Conservation (phyloP, 2,113 vertebrate species). For the Bubo scandiacus region DNA sequence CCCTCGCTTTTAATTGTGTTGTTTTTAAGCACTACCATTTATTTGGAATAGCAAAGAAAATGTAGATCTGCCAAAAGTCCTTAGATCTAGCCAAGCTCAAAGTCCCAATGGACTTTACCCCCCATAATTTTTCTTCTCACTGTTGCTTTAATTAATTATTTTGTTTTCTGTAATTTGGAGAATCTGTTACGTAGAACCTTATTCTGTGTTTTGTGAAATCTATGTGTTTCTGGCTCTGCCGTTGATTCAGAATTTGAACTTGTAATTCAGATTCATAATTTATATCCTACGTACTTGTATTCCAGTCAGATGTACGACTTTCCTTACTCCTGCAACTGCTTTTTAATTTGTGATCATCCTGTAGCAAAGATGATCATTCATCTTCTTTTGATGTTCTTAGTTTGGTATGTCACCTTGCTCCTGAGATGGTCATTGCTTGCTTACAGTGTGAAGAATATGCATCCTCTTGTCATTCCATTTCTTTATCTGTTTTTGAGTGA, state of each 20-base stretch:
- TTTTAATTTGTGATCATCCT: not conserved
- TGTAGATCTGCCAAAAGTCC: not conserved
- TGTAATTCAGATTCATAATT: not conserved
- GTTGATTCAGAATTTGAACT: not conserved
- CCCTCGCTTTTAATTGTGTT: not conserved
- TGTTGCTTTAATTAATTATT: not conserved
- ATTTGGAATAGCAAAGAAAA: not conserved
- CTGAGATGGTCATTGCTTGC: not conserved
- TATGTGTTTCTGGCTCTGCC: not conserved
- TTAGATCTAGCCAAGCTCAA: not conserved
- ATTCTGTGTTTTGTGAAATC: not conserved
- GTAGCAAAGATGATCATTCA: not conserved
- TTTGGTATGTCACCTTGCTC: not conserved
- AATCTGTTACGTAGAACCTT: not conserved
- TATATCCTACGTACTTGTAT: not conserved
- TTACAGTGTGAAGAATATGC: not conserved
- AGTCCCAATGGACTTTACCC: rapidly evolving
- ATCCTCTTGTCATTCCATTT: not conserved
- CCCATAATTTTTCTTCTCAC: not conserved
- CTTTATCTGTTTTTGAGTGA: not conserved
- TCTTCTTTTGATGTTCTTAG: not conserved
- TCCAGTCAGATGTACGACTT: not conserved
- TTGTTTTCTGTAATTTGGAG: not conserved
- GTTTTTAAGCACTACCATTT: not conserved
- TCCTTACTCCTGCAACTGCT: not conserved